phyloP scores from a whole-genome alignment of 2,888 invertebrate genomes.

The Smittia aterrima region DNA sequence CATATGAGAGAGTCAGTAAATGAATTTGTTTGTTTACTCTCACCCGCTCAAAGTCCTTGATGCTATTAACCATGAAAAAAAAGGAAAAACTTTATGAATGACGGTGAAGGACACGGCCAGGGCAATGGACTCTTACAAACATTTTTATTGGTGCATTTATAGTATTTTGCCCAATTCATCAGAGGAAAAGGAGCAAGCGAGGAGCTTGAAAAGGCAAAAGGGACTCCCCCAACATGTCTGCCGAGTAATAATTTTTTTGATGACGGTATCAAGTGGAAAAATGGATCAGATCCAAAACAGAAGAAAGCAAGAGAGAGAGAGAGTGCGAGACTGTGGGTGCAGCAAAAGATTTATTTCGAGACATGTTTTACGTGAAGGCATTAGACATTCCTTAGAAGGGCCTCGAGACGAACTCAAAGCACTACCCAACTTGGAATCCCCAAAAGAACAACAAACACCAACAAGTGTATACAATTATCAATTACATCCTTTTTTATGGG shows the following conservation, averaged over 20 bases:
- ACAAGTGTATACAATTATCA: constrained; percentile 41
- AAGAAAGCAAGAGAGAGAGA: neutral
- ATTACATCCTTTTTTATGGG: constrained; percentile 40
- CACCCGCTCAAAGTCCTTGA: neutral
- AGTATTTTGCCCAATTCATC: constrained; percentile 9
- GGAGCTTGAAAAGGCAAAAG: constrained; percentile 16
- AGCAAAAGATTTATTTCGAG: constrained; percentile 28
- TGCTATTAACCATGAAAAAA: neutral
- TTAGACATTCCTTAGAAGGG: constrained; percentile 7
- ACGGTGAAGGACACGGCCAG: neutral
- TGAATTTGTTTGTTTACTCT: constrained; percentile 9
- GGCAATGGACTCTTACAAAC: neutral
- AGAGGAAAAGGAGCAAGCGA: neutral
- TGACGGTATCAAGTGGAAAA: constrained; percentile 41
- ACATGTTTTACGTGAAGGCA: constrained; percentile 23
- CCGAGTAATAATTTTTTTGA: constrained; percentile 41
- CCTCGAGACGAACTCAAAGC: neutral
- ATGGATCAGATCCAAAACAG: constrained; percentile 5
- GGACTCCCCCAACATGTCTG: constrained; percentile 25
- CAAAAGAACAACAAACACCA: constrained; percentile 29
- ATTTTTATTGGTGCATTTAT: constrained; percentile 25
- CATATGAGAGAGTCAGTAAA: neutral
- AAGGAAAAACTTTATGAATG: neutral
- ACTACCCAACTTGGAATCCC: neutral
- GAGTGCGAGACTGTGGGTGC: neutral